phyloP scores from a whole-genome alignment of 2,797 vertebrate genomes.

The Lacerta bilineata region DNA sequence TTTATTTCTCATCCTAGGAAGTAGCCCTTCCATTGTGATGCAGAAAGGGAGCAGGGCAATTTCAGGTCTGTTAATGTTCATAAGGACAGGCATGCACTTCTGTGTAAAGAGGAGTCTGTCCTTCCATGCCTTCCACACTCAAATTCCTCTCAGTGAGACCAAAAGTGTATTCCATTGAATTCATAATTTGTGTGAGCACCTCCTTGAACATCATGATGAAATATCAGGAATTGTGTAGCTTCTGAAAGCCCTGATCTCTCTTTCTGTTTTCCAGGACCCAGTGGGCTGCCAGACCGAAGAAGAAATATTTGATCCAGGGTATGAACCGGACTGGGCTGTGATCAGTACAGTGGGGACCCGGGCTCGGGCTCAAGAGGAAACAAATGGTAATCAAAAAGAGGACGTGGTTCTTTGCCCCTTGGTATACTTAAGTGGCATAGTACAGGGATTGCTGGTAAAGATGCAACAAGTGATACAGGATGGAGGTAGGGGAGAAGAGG shows the following conservation, averaged over 20 bases:
- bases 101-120: background rate
- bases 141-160: background rate
- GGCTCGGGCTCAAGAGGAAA: constrained; percentile 54
- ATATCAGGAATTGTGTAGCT: background rate
- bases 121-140: background rate
- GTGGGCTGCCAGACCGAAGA: constrained; percentile 82
- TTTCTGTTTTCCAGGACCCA: constrained; percentile 59
- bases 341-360: constrained; percentile 88
- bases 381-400: constrained; percentile 28
- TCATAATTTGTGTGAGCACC: background rate
- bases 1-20: background rate
- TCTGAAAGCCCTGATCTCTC: background rate
- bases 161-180: background rate
- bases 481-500: background rate
- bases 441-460: background rate
- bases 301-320: constrained; percentile 90
- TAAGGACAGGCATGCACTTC: background rate
- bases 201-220: background rate
- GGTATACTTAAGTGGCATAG: background rate
- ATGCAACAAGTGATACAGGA: background rate
- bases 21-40: background rate
- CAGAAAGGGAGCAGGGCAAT: background rate
- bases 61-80: background rate
- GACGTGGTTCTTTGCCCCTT: no score
- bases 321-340: constrained; percentile 94